Base-by-base conservation (phyloP, 2,113 vertebrate species). In the Myiagra hebetior region DNA sequence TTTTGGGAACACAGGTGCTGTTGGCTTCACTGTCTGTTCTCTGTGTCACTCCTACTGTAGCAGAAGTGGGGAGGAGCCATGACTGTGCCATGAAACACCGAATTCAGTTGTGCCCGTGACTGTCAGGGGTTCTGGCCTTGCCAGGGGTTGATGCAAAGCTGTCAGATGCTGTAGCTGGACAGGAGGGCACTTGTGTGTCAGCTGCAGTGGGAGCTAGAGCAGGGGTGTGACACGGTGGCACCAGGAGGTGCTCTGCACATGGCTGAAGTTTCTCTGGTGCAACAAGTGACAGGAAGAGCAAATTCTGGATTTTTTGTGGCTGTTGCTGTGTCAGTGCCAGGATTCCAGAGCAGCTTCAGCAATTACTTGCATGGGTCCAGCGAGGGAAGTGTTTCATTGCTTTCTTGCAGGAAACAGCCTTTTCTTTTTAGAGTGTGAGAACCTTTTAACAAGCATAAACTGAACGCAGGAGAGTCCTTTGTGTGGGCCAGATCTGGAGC, bases 61-160 rank as follows among this genome's bases (percentile, higher is more conserved):
- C 42, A 42, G 50, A 44, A 46, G 27, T 2, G 0, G 37, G 70
- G 41, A 70, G 24, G 8, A 52, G 22, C 44, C 0, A 0, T 50
- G 56, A 13, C 31, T 67, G 47, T 79, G 62, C 50, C 23, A 13
- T 35, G 23, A 39, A 74, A 23, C 13, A 7, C 31, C 9, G 0
- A 4, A 23, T 44, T 35, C 49, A 3, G 30, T 42, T 42, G 49
- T 81, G 33, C 52, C 4, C 0, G 2, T 49, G 53, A 22, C 42
- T 65, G 39, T 44, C 21, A 47, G 37, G 59, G 50, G 27, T 8
- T 44, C 50, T 65, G 86, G 14, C 35, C 31, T 15, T 28, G 50
- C 35, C 44, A 65, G 59, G 75, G 37, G 3, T 16, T 52, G 49
- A 9, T 64, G 22, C 57, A 69, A 18, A 39, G 33, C 23, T 1